These are phyloP conservation scores for Lepus europaeus DNA, from an alignment of 2,113 vertebrate genomes.

Conservation along the genomic window DNA sequence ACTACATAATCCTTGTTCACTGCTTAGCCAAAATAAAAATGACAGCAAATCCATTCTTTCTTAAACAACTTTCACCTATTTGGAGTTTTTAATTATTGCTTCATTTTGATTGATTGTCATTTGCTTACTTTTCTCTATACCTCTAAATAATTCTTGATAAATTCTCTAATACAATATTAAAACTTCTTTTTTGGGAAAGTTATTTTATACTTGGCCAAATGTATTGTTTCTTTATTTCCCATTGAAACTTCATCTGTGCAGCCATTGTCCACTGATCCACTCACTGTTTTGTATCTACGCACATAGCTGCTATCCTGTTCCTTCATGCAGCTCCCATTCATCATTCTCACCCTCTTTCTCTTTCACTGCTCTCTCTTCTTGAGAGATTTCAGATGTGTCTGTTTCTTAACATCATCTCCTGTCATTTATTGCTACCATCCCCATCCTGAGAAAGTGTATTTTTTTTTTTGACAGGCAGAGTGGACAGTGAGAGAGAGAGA, in stretches of 20 bases:
- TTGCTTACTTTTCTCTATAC: neutral
- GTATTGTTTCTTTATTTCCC: too few relatives aligned
- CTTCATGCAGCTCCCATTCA: too few relatives aligned
- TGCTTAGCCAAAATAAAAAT: neutral
- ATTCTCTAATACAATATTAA: neutral
- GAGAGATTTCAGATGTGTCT: neutral
- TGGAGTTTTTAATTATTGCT: neutral
- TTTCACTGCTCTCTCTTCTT: neutral
- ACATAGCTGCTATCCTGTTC: too few relatives aligned
- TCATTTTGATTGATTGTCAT: neutral
- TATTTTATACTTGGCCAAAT: neutral
- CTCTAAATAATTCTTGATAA: neutral
- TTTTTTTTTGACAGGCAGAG: too few relatives aligned
- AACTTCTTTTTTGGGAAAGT: neutral
- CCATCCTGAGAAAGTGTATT: neutral
- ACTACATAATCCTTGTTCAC: neutral
- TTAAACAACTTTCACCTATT: neutral
- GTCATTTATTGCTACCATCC: neutral
- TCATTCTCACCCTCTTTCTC: neutral
- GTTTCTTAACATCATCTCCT: neutral
- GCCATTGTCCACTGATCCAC: accelerated
- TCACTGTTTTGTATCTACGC: neutral
- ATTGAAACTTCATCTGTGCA: too few relatives aligned
- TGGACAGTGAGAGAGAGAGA: too few relatives aligned
- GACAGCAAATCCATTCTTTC: neutral